Conservation (phyloP, 2,888 invertebrate genomes). For the Yponomeuta cagnagella region DNA sequence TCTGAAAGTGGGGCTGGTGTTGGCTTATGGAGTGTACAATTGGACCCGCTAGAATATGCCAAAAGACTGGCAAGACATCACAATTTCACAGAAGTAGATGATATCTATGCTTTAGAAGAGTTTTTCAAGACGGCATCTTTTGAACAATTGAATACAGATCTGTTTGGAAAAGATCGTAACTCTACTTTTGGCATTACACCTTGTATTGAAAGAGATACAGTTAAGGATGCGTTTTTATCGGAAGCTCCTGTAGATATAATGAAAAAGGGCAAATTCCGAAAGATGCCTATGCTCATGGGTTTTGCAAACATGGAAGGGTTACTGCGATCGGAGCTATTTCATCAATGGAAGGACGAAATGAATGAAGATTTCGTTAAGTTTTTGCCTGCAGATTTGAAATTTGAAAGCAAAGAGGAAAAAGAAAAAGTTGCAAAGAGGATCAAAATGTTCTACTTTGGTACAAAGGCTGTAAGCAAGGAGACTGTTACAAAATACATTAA, state of each 20-base stretch:
- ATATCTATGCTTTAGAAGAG: too few relatives aligned
- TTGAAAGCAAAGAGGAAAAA: slow-evolving; percentile 15
- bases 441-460: slow-evolving; percentile 13
- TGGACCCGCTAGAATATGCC: slow-evolving; percentile 21
- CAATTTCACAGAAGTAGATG: too few relatives aligned
- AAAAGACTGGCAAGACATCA: too few relatives aligned
- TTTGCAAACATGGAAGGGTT: slow-evolving; percentile 20
- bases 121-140: too few relatives aligned
- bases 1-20: slow-evolving; percentile 40
- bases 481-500: slow-evolving; percentile 6
- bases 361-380: slow-evolving; percentile 19
- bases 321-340: slow-evolving; percentile 14
- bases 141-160: slow-evolving; percentile 28
- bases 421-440: slow-evolving; percentile 4
- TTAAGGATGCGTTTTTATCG: not conserved
- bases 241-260: slow-evolving; percentile 18
- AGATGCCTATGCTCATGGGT: slow-evolving; percentile 17
- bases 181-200: slow-evolving; percentile 18
- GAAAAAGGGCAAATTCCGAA: slow-evolving; percentile 15
- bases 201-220: slow-evolving; percentile 15
- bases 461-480: not conserved
- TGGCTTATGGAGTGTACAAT: slow-evolving; percentile 34
- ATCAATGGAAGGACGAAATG: slow-evolving; percentile 19
- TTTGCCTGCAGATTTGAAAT: slow-evolving; percentile 20
- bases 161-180: slow-evolving; percentile 15